Evolutionary conservation across 2,113 vertebrate species (phyloP).

Genomic region (Peromyscus leucopus): DNA sequence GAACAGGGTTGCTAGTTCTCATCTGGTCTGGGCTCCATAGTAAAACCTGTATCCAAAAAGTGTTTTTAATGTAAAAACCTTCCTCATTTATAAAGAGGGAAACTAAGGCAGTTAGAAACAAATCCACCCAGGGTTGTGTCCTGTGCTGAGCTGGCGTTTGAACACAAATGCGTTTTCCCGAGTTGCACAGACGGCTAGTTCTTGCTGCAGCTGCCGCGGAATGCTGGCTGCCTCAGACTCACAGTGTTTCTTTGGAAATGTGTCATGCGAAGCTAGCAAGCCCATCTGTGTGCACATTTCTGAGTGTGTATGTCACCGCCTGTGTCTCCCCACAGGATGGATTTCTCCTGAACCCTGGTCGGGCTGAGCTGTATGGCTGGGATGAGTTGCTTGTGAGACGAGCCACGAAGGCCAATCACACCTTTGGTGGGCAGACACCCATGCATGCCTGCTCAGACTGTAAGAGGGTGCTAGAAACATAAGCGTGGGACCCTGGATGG

Average conservation of each 20-base stretch:
- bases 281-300: background rate
- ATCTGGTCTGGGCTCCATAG: background rate
- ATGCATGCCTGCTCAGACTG: background rate
- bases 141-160: background rate
- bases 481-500: background rate
- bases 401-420: too few relatives aligned
- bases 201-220: background rate
- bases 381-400: too few relatives aligned
- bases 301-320: background rate
- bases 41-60: background rate
- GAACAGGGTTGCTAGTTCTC: background rate
- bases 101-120: background rate
- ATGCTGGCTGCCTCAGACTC: background rate
- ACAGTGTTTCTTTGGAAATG: background rate
- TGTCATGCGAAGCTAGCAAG: background rate
- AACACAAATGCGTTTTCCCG: background rate
- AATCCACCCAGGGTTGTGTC: too few relatives aligned
- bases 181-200: background rate
- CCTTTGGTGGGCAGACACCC: too few relatives aligned
- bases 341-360: background rate
- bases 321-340: background rate
- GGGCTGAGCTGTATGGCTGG: background rate
- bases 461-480: background rate
- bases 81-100: background rate
- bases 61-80: background rate